Conservation (phyloP, 1,140 invertebrate genomes). For the Sinella curviseta region DNA sequence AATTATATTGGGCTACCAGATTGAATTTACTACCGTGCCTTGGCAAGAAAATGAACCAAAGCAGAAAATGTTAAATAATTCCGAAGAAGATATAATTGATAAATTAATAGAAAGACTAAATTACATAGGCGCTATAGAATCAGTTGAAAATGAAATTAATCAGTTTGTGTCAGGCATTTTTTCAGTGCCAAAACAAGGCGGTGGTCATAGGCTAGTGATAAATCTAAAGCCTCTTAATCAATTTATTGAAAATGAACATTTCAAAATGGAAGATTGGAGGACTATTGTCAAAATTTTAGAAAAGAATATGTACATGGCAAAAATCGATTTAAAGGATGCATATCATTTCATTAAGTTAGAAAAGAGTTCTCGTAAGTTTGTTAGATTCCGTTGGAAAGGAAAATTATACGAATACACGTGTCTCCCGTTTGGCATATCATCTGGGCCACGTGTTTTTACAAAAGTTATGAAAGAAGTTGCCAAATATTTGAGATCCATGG, state of each 20-base stretch:
- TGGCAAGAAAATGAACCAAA: too few species aligned
- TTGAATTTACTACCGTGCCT: too few species aligned
- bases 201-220: neutral
- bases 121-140: neutral
- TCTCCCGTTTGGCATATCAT: constrained; percentile 12
- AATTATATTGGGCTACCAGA: too few species aligned
- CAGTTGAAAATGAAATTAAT: neutral
- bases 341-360: constrained; percentile 33
- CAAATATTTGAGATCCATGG: constrained; percentile 10
- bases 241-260: constrained; percentile 16
- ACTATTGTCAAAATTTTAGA: neutral
- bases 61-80: too few species aligned
- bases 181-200: neutral
- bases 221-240: constrained; percentile 32
- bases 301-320: neutral
- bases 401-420: constrained; percentile 15
- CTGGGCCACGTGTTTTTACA: constrained; percentile 13
- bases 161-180: neutral
- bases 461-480: constrained; percentile 25
- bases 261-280: constrained; percentile 30
- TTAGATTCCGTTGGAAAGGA: constrained; percentile 21
- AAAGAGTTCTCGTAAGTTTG: neutral
- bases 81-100: too few species aligned
- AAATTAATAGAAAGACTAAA: neutral
- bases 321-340: constrained; percentile 31